Base-by-base conservation (phyloP, 2,888 invertebrate genomes). In the Lasioglossum marginatum region DNA sequence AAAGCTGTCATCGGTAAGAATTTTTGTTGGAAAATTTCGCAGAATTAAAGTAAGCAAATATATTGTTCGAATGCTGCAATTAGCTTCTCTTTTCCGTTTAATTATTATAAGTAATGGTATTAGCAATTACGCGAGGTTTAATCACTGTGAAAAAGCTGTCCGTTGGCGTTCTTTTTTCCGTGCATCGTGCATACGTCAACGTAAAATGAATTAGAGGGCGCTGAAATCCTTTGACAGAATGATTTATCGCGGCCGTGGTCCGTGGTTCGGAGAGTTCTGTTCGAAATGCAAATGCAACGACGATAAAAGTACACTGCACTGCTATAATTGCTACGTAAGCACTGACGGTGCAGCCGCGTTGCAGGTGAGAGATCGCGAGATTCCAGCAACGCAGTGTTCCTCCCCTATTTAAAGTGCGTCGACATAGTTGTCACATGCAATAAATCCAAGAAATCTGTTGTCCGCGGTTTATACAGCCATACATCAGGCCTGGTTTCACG, bases 261-360 rank as follows among this genome's bases (percentile, higher is more conserved):
- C n/a, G 52, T n/a, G 52, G 52, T 52, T 57, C 31, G 37, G 34
- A 31, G 71, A 19, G 63, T 45, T 23, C 78, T 60, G 31, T 72
- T 79, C 66, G 73, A 45, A 57, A 87, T 68, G 83, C 83, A 85
- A 87, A 87, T 74, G 60, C 75, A 27, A 52, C 45, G 66, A 75
- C 68, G 79, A 84, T 77, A 82, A 87, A 82, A 73, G 31, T 71
- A 23, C 70, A 23, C 40, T 57, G 48, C 52, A 12, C 63, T 60
- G 84, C 37, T 77, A 83, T 89, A 90, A 90, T 90, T 88, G 85
- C 87, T 68, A 77, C 79, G 82, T 81, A 86, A 85, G 81, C 80
- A 43, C 75, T 70, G 79, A 71, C 72, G 76, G 70, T 76, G 83
- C 73, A 77, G 75, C 82, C 66, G 27, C 31, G 43, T 40, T 19